A percentile compares a stretch with the other conserved stretches of the same genome.
phyloP scores from a whole-genome alignment of 2,888 invertebrate species.

The Theretra japonica region DNA sequence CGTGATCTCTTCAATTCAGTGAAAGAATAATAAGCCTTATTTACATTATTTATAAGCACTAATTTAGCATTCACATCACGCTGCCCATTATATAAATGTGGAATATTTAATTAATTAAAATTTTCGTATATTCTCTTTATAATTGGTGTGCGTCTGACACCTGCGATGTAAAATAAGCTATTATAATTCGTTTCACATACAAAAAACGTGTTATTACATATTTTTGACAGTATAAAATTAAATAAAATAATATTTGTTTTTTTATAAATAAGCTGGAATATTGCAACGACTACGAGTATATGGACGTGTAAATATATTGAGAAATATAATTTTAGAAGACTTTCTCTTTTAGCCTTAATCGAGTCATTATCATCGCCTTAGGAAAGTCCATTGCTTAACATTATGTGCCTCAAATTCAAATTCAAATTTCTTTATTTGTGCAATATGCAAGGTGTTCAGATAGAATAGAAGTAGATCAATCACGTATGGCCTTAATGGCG shows the following conservation, averaged over 20 bases:
- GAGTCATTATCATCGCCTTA: too few species aligned
- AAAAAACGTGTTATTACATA: not conserved
- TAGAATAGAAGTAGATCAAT: too few species aligned
- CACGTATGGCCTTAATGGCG: too few species aligned
- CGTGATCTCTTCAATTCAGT: not conserved
- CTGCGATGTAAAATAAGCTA: not conserved
- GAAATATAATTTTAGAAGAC: too few species aligned
- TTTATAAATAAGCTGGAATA: not conserved
- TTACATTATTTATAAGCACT: constrained; percentile 7
- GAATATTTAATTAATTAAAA: constrained; percentile 8
- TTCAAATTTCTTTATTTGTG: too few species aligned
- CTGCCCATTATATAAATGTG: not conserved
- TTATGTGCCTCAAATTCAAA: too few species aligned
- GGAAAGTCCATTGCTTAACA: too few species aligned
- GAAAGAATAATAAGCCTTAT: not conserved
- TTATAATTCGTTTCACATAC: constrained; percentile 3
- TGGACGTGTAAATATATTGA: too few species aligned
- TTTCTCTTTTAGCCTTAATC: too few species aligned
- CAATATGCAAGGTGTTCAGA: too few species aligned
- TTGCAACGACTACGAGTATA: too few species aligned
- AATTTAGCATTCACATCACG: constrained; percentile 2
- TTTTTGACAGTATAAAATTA: not conserved
- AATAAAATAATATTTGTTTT: not conserved
- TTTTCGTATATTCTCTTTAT: not conserved
- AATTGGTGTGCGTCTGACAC: constrained; percentile 1